These are phyloP conservation scores for Austrofundulus limnaeus DNA, from an alignment of 2,113 vertebrate species.

Conservation along the genomic window DNA sequence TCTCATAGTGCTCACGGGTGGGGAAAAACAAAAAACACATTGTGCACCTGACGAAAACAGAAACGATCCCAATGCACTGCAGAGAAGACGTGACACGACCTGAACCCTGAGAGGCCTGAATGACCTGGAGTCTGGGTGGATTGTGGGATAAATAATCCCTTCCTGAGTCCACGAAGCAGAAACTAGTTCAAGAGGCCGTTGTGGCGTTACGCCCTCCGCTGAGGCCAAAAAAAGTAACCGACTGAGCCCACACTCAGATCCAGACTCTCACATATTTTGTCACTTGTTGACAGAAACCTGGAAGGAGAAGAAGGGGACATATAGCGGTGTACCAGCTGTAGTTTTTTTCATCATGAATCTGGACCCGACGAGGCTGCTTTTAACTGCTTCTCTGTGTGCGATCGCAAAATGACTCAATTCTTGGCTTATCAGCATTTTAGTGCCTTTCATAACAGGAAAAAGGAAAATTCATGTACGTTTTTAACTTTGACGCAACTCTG, in stretches of 20 bases:
- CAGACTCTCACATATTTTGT: conserved; percentile 46
- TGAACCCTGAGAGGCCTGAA: conserved; percentile 32
- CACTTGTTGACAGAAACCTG: conserved; percentile 51
- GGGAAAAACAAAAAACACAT: not conserved
- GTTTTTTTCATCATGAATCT: conserved; percentile 1
- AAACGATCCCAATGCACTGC: not conserved
- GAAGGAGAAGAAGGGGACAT: conserved; percentile 27
- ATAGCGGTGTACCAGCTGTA: not conserved
- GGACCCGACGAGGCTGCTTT: conserved; percentile 5
- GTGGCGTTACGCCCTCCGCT: conserved; percentile 41
- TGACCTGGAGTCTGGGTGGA: conserved; percentile 39
- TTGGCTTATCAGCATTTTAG: not conserved
- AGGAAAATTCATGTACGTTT: too few species aligned
- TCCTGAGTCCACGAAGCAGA: conserved; percentile 46
- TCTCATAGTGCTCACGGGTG: not conserved
- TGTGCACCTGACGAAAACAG: too few species aligned
- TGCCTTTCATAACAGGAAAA: too few species aligned
- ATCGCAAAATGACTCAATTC: not conserved
- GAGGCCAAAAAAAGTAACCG: conserved; percentile 50
- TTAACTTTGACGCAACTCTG: too few species aligned
- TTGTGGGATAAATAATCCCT: conserved; percentile 39
- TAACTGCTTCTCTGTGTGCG: not conserved
- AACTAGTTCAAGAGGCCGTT: conserved; percentile 30
- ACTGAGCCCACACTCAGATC: conserved; percentile 42
- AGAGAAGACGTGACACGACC: conserved; percentile 23